These are phyloP conservation scores for Brachionus sp. DNA, from an alignment of 1,140 invertebrate genomes.

Conservation along the genomic window DNA sequence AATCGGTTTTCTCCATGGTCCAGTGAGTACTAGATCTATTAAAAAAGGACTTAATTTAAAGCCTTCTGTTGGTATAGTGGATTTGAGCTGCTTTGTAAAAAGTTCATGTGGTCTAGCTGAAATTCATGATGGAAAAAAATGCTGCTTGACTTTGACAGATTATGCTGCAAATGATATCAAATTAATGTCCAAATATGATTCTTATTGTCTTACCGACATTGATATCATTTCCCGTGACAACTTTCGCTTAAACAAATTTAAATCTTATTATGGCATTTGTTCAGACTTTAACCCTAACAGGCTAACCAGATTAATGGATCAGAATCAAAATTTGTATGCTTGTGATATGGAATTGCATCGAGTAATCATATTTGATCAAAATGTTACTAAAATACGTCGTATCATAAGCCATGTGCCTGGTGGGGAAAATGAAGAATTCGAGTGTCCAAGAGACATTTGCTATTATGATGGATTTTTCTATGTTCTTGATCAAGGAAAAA, in stretches of 20 bases:
- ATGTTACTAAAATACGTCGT: neutral
- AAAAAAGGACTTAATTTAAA: neutral
- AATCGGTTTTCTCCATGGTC: neutral
- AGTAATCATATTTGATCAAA: conserved; percentile 20
- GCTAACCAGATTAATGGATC: neutral
- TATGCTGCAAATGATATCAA: conserved; percentile 15
- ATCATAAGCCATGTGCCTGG: neutral
- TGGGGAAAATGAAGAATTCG: conserved; percentile 15
- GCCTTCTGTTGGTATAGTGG: neutral
- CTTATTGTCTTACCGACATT: neutral
- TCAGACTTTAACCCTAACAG: neutral
- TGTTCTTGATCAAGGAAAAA: conserved; percentile 36
- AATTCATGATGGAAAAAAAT: neutral
- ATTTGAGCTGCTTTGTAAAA: conserved; percentile 9
- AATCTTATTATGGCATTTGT: conserved; percentile 27
- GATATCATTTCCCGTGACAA: neutral
- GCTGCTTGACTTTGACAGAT: neutral
- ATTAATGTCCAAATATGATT: neutral
- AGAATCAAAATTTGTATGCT: conserved; percentile 1
- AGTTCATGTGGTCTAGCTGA: conserved; percentile 33
- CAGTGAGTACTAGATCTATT: neutral
- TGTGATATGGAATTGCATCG: conserved; percentile 44
- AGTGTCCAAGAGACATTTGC: conserved; percentile 41
- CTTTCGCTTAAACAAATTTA: conserved; percentile 16
- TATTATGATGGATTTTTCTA: conserved; percentile 15